Evolutionary conservation across 2,888 invertebrate genomes (phyloP), one percentile per base, ranked within the genome.

Genomic region (Ectropis crepuscularia): DNA sequence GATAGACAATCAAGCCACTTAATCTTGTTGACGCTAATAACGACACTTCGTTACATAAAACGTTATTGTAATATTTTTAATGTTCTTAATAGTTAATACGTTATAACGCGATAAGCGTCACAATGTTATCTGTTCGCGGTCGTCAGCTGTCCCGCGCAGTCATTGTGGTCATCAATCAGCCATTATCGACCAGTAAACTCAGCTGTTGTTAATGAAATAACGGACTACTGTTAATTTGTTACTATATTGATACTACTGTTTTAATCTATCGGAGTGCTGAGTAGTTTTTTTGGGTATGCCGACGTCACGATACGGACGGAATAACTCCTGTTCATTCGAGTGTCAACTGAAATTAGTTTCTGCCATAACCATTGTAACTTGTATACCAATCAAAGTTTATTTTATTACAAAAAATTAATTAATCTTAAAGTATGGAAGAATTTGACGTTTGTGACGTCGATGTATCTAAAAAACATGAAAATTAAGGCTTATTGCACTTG

Each of bases 101-200:
- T n/a, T 11, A 61, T 67, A 38, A 39, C 16, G 41, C 51, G 64
- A 70, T 67, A 61, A 51, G 50, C 38, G 16, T 48, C 50, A 43
- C 59, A 55, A 51, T 37, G 58, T 54, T 63, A 61, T 61, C 61
- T 53, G 11, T 10, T 42, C 16, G 55, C 58, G 62, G 67, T 48
- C 53, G 61, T 50, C 66, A 66, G 54, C 57, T 64, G 69, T 71
- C 69, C 51, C 53, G 53, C 36, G 61, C 50, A 53, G 64, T 62
- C 57, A 67, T 63, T 61, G 65, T 41, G 55, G 36, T 60, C 67
- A 70, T 72, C 67, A 70, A 70, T 72, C 69, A 72, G 43, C 53
- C 71, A 65, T 64, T 70, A 71, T 71, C 68, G 65, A 67, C 50
- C 57, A 41, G 58, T 65, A 67, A 67, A 68, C 67, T n/a, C 48